phyloP scores from a whole-genome alignment of 2,797 vertebrate genomes.

The Channallabes apus region DNA sequence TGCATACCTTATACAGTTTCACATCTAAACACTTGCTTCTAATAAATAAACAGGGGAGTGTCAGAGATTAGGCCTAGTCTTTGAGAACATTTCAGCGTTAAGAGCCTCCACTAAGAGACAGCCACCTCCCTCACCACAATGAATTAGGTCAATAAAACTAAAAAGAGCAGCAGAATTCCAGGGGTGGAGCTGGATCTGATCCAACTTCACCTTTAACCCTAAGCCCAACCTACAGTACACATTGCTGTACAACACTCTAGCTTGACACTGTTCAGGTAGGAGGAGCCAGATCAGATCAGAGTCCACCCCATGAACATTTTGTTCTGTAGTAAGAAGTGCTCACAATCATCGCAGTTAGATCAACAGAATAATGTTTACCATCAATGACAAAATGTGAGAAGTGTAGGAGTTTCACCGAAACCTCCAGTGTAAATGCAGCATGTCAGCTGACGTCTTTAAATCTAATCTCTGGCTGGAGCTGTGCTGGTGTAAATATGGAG shows the following conservation, averaged over 20 bases:
- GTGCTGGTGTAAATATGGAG: conserved; percentile 31
- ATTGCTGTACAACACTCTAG: background rate
- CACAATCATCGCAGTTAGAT: background rate
- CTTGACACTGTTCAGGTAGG: background rate
- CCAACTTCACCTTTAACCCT: background rate
- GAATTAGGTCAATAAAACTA: background rate
- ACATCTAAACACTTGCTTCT: too few relatives aligned
- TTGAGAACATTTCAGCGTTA: too few relatives aligned
- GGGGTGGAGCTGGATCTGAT: background rate
- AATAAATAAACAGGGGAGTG: too few relatives aligned
- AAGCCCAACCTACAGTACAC: background rate
- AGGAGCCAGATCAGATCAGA: background rate
- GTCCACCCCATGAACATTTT: background rate
- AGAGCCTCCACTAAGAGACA: background rate
- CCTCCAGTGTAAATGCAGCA: background rate
- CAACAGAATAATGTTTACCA: background rate
- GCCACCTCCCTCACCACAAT: too few relatives aligned
- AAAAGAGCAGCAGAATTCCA: background rate
- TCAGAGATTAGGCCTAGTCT: too few relatives aligned
- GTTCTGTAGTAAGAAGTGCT: background rate
- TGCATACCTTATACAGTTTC: background rate
- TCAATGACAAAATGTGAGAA: background rate
- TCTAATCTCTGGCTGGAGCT: conserved; percentile 20
- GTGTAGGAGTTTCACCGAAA: background rate
- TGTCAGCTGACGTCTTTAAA: conserved; percentile 16